Conservation (phyloP, 2,113 vertebrate genomes). For the Marcusenius ussheri region DNA sequence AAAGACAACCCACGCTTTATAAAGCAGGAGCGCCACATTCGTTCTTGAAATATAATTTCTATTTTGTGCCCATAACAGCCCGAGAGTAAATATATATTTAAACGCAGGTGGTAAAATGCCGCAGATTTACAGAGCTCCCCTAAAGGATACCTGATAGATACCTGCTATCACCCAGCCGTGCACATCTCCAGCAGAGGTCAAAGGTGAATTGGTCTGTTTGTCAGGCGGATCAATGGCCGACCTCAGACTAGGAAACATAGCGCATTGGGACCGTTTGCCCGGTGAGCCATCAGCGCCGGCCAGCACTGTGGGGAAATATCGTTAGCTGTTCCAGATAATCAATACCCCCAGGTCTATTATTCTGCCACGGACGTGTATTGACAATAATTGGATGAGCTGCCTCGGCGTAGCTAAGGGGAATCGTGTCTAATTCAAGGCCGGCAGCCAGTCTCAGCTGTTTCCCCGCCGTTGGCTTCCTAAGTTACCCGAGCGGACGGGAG, state of each 20-base stretch:
- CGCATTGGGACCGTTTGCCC: constrained; percentile 57
- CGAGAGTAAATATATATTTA: not conserved
- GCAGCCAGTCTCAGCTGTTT: constrained; percentile 44
- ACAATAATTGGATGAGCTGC: constrained; percentile 63
- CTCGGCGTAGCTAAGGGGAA: constrained; percentile 73
- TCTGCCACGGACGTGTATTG: constrained; percentile 60
- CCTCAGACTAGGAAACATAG: constrained; percentile 69
- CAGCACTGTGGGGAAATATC: constrained; percentile 69
- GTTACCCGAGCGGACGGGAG: constrained; percentile 51
- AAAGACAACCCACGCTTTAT: not conserved
- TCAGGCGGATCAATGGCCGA: constrained; percentile 68
- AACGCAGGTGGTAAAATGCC: not conserved
- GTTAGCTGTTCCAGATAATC: constrained; percentile 68
- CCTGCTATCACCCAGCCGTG: constrained; percentile 34
- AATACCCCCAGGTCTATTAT: constrained; percentile 74
- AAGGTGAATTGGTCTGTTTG: constrained; percentile 48
- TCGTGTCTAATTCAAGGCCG: constrained; percentile 62
- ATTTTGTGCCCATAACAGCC: not conserved
- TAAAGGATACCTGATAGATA: not conserved
- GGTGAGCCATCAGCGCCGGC: constrained; percentile 61
- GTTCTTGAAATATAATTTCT: not conserved
- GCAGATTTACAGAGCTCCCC: not conserved
- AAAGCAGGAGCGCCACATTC: not conserved
- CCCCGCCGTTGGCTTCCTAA: constrained; percentile 45
- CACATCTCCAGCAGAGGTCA: constrained; percentile 66